Percentiles rank a stretch among this genome's conserved stretches.
Conservation (phyloP, 2,888 invertebrate genomes). For the Dorcus hopei region DNA sequence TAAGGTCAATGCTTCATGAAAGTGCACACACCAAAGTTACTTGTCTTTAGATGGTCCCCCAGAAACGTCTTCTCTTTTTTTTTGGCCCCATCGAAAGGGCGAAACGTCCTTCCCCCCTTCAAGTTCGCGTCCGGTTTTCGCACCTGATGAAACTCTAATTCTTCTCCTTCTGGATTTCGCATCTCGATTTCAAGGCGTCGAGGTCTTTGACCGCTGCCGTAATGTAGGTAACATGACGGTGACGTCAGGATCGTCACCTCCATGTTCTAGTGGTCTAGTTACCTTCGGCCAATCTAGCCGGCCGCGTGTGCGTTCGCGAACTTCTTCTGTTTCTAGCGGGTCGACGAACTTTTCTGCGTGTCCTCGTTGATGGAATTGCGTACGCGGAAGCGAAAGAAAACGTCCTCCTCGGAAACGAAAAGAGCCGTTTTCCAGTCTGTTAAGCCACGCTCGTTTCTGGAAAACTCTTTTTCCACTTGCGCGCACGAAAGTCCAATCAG, state of each 20-base stretch:
- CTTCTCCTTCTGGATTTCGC: slow-evolving; percentile 5
- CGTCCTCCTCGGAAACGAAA: background rate
- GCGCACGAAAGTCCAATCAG: too few species aligned
- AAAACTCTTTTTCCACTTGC: too few species aligned
- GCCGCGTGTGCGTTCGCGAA: slow-evolving; percentile 11
- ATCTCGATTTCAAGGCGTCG: slow-evolving; percentile 28
- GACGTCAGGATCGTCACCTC: slow-evolving; percentile 50
- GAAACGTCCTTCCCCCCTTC: too few species aligned
- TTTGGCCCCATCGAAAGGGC: too few species aligned
- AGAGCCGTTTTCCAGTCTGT: background rate
- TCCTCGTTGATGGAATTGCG: slow-evolving; percentile 21
- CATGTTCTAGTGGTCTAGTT: slow-evolving; percentile 50
- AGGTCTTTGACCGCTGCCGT: slow-evolving; percentile 41
- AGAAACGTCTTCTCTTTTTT: too few species aligned
- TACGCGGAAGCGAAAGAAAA: background rate
- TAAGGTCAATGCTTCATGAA: too few species aligned
- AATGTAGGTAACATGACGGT: slow-evolving; percentile 48
- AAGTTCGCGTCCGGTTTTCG: too few species aligned
- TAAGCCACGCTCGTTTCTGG: too few species aligned
- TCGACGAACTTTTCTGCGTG: slow-evolving; percentile 27
- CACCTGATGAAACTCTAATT: too few species aligned
- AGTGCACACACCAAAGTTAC: too few species aligned
- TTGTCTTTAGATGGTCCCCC: too few species aligned
- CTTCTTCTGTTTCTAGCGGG: slow-evolving; percentile 18
- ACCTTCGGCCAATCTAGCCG: slow-evolving; percentile 16